Base-by-base conservation (phyloP, 1,140 invertebrate genomes). In the Drusus annulatus region DNA sequence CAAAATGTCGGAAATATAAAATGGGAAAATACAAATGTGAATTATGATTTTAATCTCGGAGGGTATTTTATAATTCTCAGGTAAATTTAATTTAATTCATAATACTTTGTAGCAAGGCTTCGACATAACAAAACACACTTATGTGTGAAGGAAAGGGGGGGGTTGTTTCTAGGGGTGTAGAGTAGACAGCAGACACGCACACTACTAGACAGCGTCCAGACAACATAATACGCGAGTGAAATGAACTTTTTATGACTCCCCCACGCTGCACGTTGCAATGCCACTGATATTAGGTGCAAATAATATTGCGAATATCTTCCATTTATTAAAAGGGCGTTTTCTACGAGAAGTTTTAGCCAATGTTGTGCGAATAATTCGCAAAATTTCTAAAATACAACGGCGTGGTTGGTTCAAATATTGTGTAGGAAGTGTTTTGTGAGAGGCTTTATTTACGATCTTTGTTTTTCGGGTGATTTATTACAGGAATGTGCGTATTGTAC, bases 261-360 rank as follows among this genome's bases (percentile, higher is more conserved):
- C 16, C 52, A n/a, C 23, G 4, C 31, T 28, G 36, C 36, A 45
- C n/a, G 28, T 65, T 56, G 25, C 19, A 58, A 25, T 58, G n/a
- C 23, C 13, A 54, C 28, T 3, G 8, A 75, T 56, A 56, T 75
- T 58, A 56, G 23, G 52, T 75, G 52, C 54, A 75, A 75, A n/a
- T n/a, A 75, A 75, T n/a, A 56, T 62, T 76, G 75, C 75, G 17
- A 76, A 76, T 76, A 51, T 76, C 31, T 36, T 76, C 21, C 75
- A 50, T 62, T 62, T 56, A 23, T 58, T 51, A 63, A 25, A 51
- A 76, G 56, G 75, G 75, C 75, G 75, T 62, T 65, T 65, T 51
- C 75, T 21, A 50, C n/a, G 19, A 36, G n/a, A 15, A 56, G 58
- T 21, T 63, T 65, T 50, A 31, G 25, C 75, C 75, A 76, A 76